phyloP scores from a whole-genome alignment of 1,140 invertebrate species.

The Micrasema minimum region DNA sequence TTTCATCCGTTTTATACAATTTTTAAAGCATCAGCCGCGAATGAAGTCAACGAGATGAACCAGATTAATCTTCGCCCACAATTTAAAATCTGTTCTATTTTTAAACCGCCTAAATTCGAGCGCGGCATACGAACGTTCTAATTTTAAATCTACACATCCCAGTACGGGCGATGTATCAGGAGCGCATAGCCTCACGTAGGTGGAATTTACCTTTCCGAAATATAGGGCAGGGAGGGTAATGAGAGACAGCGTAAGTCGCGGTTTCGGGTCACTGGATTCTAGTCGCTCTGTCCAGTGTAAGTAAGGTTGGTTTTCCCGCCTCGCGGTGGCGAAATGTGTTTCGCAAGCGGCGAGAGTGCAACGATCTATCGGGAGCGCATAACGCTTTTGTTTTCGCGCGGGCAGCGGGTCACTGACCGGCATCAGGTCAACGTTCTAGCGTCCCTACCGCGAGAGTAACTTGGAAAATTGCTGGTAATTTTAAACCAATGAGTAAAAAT shows the following conservation, averaged over 20 bases:
- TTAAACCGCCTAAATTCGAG: slow-evolving; percentile 11
- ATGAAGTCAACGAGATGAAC: slow-evolving; percentile 13
- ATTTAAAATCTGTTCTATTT: slow-evolving; percentile 29
- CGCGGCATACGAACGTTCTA: slow-evolving; percentile 23
- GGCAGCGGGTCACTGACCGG: slow-evolving; percentile 36
- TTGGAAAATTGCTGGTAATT: slow-evolving; percentile 11
- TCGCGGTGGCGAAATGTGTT: slow-evolving; percentile 39
- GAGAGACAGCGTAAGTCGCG: slow-evolving; percentile 11
- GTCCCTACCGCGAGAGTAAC: not conserved
- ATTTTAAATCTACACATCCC: slow-evolving; percentile 22
- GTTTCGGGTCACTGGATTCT: slow-evolving; percentile 1
- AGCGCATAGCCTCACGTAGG: slow-evolving; percentile 17
- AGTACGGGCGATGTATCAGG: slow-evolving; percentile 17
- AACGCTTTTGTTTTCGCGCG: slow-evolving; percentile 50
- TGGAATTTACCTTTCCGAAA: slow-evolving; percentile 32
- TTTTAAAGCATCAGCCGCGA: not conserved
- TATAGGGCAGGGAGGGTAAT: slow-evolving; percentile 38
- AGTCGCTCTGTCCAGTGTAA: slow-evolving; percentile 14
- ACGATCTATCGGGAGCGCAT: slow-evolving; percentile 46
- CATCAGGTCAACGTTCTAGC: slow-evolving; percentile 37
- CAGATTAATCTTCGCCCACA: slow-evolving; percentile 25
- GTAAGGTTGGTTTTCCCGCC: slow-evolving; percentile 20
- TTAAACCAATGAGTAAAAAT: not conserved
- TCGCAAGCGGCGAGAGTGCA: slow-evolving; percentile 51
- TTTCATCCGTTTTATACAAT: no score